Conservation (phyloP, 2,797 vertebrate genomes). For the Triplophysa bombifrons region DNA sequence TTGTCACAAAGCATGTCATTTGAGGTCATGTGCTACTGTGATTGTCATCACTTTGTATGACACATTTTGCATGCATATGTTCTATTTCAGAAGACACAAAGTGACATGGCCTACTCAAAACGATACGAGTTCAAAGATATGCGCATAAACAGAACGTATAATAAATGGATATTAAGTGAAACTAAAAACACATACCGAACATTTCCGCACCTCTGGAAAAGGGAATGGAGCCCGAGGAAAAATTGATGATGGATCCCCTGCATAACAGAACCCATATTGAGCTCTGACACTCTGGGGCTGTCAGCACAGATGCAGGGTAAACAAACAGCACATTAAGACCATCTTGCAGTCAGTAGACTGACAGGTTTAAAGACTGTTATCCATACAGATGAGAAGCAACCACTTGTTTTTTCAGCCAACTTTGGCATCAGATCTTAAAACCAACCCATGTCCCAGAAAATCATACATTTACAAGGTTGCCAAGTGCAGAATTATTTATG, state of each 20-base stretch:
- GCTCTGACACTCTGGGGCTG: conserved; percentile 50
- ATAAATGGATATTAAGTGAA: neutral
- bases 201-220: conserved; percentile 13
- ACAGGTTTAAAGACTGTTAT: conserved; percentile 62
- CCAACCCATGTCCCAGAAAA: conserved; percentile 14
- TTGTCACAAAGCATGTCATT: neutral
- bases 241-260: conserved; percentile 54
- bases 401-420: conserved; percentile 5
- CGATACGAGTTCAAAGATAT: neutral
- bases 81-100: neutral
- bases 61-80: neutral
- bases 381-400: conserved; percentile 56
- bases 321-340: conserved; percentile 63
- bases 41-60: neutral
- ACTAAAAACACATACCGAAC: neutral
- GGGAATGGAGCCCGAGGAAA: conserved; percentile 44
- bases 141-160: neutral
- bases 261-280: conserved; percentile 59
- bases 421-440: conserved; percentile 23
- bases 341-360: conserved; percentile 60
- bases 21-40: neutral
- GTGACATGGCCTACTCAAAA: neutral
- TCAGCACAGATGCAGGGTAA: conserved; percentile 61
- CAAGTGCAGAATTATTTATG: conserved; percentile 19
- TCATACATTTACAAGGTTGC: conserved; percentile 14